Percentiles rank a stretch among this genome's conserved stretches.
phyloP scores from a whole-genome alignment of 1,140 invertebrate species.

The Aphelinus atriplicis region DNA sequence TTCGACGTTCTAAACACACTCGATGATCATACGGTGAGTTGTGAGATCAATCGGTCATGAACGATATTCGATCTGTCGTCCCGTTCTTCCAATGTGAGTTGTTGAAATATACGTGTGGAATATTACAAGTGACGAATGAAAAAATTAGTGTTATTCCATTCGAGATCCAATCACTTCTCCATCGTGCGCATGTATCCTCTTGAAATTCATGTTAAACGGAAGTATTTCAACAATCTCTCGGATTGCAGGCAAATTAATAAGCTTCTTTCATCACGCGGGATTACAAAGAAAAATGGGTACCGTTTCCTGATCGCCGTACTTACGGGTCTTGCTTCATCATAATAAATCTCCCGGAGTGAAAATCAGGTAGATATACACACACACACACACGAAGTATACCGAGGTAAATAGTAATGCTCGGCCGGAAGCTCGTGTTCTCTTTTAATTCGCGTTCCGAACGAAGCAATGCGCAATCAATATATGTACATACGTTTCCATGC shows the following conservation, averaged over 20 bases:
- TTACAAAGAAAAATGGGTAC: not conserved
- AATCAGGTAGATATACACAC: no score
- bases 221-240: constrained; percentile 1
- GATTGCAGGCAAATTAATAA: not conserved
- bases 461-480: constrained; percentile 3
- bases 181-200: no score
- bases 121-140: no score
- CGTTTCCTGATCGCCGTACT: not conserved
- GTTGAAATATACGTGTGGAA: no score
- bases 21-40: no score
- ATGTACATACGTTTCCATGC: not conserved
- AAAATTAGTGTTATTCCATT: no score
- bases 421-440: not conserved
- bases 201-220: not conserved
- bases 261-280: not conserved
- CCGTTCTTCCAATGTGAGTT: no score
- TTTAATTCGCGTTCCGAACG: not conserved
- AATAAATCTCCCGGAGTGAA: not conserved
- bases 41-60: no score
- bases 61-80: no score
- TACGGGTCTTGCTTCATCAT: not conserved
- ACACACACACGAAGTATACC: not conserved
- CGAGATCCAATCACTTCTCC: no score
- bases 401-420: not conserved
- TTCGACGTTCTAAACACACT: no score